These are phyloP conservation scores for Lithobius niger DNA, from an alignment of 1,140 invertebrate genomes.

Conservation along the genomic window DNA sequence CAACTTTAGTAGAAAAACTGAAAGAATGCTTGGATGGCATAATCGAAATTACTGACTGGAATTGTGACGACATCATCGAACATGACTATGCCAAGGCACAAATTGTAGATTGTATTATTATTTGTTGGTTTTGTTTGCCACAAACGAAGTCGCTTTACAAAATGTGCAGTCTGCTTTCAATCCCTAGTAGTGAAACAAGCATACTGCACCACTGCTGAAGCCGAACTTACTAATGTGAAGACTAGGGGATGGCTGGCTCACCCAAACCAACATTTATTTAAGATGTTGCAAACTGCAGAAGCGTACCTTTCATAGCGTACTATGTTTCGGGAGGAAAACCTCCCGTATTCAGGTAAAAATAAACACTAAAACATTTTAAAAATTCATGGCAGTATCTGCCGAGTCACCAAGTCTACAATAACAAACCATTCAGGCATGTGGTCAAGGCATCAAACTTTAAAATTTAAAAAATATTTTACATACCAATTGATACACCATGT, in stretches of 20 bases:
- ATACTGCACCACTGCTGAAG: not conserved
- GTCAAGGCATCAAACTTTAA: too few species aligned
- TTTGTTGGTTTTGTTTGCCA: slow-evolving; percentile 1
- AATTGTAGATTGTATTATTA: slow-evolving; percentile 1
- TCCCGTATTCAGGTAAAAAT: too few species aligned
- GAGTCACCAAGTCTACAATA: too few species aligned
- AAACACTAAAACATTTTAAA: too few species aligned
- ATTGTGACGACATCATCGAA: slow-evolving; percentile 8
- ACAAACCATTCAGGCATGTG: too few species aligned
- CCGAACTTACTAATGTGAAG: not conserved
- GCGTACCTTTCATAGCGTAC: not conserved
- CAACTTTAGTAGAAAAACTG: too few species aligned
- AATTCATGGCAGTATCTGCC: too few species aligned
- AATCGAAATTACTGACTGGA: not conserved
- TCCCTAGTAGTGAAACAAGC: not conserved
- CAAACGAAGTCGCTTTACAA: not conserved
- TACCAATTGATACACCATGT: too few species aligned
- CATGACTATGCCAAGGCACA: not conserved
- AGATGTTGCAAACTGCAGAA: not conserved
- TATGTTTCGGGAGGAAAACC: not conserved
- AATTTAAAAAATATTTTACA: too few species aligned
- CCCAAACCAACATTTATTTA: not conserved
- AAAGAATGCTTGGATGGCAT: not conserved
- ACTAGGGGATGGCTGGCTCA: not conserved
- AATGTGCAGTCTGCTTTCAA: not conserved